These are phyloP conservation scores for Botia kubotai DNA, from an alignment of 2,797 vertebrate genomes.

Conservation along the genomic window DNA sequence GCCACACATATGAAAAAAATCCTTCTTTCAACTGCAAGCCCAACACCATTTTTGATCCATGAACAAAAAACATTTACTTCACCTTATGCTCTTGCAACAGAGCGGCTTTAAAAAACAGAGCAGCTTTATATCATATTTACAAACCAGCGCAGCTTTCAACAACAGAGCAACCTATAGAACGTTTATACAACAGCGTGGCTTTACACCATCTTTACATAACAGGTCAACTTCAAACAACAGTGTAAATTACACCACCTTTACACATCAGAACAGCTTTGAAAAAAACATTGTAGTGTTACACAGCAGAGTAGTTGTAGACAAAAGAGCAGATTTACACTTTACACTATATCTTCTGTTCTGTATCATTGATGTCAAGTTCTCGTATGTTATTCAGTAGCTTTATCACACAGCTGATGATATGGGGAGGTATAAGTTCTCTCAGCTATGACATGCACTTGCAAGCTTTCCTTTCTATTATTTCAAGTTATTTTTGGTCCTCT, in stretches of 20 bases:
- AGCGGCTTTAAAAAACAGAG: neutral
- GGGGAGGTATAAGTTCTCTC: neutral
- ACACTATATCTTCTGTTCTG: neutral
- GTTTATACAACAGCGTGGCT: neutral
- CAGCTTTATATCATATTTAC: neutral
- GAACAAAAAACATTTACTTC: neutral
- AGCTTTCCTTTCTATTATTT: too few relatives aligned
- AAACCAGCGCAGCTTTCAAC: neutral
- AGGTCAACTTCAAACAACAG: neutral
- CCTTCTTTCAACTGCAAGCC: slow-evolving; percentile 27
- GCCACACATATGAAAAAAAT: slow-evolving; percentile 42
- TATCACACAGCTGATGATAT: neutral
- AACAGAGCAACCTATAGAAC: neutral
- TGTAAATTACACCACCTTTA: neutral
- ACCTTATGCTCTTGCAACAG: neutral
- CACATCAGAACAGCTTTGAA: neutral
- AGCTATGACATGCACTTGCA: neutral
- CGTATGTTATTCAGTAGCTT: neutral
- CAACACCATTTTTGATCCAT: neutral
- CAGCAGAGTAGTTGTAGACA: neutral
- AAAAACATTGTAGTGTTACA: neutral
- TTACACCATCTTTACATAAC: too few relatives aligned
- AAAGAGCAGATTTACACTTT: neutral
- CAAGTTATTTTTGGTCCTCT: too few relatives aligned
- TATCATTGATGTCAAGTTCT: neutral